Conservation (phyloP, 2,888 invertebrate species). For the Cryptus viduatorius region DNA sequence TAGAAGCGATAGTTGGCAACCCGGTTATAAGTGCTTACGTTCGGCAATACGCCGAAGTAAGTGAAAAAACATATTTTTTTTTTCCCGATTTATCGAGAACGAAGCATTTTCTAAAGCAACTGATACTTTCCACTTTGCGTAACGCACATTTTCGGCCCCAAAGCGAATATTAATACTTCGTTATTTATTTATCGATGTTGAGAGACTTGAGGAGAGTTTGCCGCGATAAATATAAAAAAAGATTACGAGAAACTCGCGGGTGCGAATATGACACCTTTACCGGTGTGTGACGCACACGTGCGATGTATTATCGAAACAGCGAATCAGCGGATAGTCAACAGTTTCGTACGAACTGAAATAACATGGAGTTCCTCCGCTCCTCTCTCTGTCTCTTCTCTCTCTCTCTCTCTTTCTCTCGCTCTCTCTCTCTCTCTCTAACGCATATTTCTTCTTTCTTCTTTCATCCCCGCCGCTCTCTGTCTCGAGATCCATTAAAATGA, state of each 20-base stretch:
- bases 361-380: not conserved
- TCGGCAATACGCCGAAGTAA: conserved; percentile 2
- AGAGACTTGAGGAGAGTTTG: too few species aligned
- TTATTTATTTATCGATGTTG: too few species aligned
- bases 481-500: conserved; percentile 66
- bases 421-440: not conserved
- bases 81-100: not conserved
- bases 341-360: conserved; percentile 9
- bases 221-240: not conserved
- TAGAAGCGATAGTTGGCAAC: conserved; percentile 6
- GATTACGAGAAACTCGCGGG: not conserved
- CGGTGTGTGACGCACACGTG: not conserved
- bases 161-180: too few species aligned
- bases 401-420: too few species aligned
- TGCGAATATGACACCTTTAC: not conserved
- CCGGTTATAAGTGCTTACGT: not conserved
- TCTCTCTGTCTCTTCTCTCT: too few species aligned
- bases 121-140: conserved; percentile 42
- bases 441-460: conserved; percentile 7
- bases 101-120: not conserved
- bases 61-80: conserved; percentile 45
- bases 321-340: conserved; percentile 20
- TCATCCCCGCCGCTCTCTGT: not conserved
- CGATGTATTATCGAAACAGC: not conserved
- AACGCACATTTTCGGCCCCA: not conserved